Conservation (phyloP, 2,797 vertebrate genomes). For the Myotis myotis region DNA sequence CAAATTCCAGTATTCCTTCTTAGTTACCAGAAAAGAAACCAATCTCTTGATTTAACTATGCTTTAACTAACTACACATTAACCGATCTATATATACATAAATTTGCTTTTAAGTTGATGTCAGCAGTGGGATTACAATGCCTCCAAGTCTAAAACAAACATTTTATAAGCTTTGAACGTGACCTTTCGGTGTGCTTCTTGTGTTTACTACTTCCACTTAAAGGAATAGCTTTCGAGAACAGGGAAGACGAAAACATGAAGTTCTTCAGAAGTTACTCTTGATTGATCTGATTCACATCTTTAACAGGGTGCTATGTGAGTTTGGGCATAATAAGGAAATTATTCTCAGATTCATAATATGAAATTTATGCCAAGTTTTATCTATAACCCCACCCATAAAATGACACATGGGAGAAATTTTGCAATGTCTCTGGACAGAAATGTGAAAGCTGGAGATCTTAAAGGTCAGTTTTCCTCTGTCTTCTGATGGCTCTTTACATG, state of each 20-base stretch:
- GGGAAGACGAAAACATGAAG: not conserved
- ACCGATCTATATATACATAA: not conserved
- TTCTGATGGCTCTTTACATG: not conserved
- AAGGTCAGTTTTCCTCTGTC: not conserved
- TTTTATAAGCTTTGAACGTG: not conserved
- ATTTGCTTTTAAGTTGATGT: not conserved
- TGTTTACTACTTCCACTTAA: not conserved
- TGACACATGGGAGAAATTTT: not conserved
- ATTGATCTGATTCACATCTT: not conserved
- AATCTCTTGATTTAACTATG: not conserved
- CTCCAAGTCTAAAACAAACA: not conserved
- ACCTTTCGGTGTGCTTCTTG: not conserved
- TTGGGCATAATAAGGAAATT: not conserved
- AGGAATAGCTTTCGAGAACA: not conserved
- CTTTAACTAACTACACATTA: not conserved
- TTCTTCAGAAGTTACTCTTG: not conserved
- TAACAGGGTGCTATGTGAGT: not conserved
- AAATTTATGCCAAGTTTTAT: constrained; percentile 7
- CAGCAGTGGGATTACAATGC: not conserved
- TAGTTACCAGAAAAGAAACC: not conserved
- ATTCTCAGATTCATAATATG: not conserved
- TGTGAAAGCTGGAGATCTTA: not conserved
- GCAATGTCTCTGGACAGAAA: not conserved
- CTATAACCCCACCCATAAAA: not conserved
- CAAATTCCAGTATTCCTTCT: not conserved